Evolutionary conservation across 2,113 vertebrate species (phyloP), one percentile per base, ranked within the genome.

Genomic region (Aldabrachelys gigantea): DNA sequence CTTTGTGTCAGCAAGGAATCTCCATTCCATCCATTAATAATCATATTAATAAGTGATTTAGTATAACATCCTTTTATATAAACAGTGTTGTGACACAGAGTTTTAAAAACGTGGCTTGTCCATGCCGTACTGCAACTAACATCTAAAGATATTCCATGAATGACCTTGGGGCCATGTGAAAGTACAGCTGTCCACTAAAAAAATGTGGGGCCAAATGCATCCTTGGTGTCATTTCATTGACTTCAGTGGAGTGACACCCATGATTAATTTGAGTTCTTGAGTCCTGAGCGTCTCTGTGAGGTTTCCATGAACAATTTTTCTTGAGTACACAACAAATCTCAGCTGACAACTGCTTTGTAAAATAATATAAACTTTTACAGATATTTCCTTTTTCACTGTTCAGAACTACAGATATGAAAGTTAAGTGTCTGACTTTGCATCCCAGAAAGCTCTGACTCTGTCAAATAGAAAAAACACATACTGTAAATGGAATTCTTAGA

Each of bases 121-220:
- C 83, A 24, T 89, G 69, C 47, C 84, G 27, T 56, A 80, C 54
- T 87, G 53, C 52, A 95, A 1, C 78, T 89, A 72, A 72, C 16
- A 54, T 92, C n/a, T 92, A 49, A 96, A 94, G 95, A 92, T 88
- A 85, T 95, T 92, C 91, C 93, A 96, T 80, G 75, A 59, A 25
- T 92, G 90, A 95, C 93, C 96, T 90, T 8, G 69, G 54, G 90
- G 89, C 89, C 94, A 91, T 93, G 91, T 94, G 96, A 96, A 97
- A 96, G 80, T 94, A 85, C 92, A 90, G 88, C 44, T 90, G 49
- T 87, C 65, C 83, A 82, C 80, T 81, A 85, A 56, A 92, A 91
- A 96, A 24, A 54, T 44, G 82, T 85, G 92, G 53, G 53, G 41
- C 84, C 93, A 93, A 52, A 96, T 89, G 56, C 78, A 83, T 92